Percentiles rank a stretch among this genome's conserved stretches.
phyloP scores from a whole-genome alignment of 2,888 invertebrate genomes.

The Tipula helvola region DNA sequence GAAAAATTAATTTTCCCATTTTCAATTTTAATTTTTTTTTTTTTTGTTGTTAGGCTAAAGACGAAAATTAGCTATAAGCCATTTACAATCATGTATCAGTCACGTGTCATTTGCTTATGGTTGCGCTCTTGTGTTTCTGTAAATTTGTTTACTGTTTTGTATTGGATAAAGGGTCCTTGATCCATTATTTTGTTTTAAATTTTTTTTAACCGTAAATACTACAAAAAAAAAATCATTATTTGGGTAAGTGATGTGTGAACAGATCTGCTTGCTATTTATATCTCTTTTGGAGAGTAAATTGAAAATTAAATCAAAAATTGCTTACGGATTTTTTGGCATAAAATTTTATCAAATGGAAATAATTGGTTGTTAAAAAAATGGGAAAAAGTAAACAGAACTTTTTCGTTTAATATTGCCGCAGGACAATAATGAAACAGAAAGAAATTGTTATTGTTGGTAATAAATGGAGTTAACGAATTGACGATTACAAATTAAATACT shows the following conservation, averaged over 20 bases:
- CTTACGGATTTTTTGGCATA: not conserved
- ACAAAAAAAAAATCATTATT: not conserved
- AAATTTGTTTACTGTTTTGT: not conserved
- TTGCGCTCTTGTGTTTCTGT: not conserved
- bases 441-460: not conserved
- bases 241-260: not conserved
- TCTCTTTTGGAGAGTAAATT: not conserved
- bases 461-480: not conserved
- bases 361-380: not conserved
- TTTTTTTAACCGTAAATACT: no score
- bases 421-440: not conserved
- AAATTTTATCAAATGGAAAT: not conserved
- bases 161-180: not conserved
- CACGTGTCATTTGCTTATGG: not conserved
- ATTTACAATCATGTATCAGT: constrained; percentile 4
- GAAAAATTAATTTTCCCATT: not conserved
- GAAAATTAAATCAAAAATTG: not conserved
- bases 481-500: no score
- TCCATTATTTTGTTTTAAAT: not conserved
- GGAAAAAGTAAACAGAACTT: not conserved
- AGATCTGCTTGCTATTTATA: not conserved
- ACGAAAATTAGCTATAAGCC: not conserved
- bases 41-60: not conserved
- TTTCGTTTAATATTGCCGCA: not conserved
- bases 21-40: no score